A percentile compares a stretch with the other conserved stretches of the same genome.
These are phyloP conservation scores for Acronicta aceris DNA, from an alignment of 2,888 invertebrate genomes.

Conservation along the genomic window DNA sequence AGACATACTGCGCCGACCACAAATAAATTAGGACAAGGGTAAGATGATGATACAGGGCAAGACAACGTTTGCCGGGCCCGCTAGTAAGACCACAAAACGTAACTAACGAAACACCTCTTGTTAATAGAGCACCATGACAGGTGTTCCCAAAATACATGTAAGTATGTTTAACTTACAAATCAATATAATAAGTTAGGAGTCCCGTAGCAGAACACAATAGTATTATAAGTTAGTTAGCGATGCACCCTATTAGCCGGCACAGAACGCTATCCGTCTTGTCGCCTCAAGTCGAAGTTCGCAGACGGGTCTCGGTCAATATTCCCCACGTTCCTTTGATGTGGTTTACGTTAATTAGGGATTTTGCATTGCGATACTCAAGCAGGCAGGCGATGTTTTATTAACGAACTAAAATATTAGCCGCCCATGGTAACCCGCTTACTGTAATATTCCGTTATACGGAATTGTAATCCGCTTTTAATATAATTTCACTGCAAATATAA, in stretches of 20 bases:
- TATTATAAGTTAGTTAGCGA: constrained; percentile 44
- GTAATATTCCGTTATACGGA: constrained; percentile 10
- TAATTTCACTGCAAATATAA: constrained; percentile 16
- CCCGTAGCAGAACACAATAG: constrained; percentile 24
- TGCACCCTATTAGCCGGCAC: constrained; percentile 55
- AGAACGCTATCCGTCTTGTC: constrained; percentile 67
- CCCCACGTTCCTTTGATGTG: constrained; percentile 61
- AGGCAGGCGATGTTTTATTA: constrained; percentile 58
- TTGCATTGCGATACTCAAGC: constrained; percentile 57
- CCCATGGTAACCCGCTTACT: constrained; percentile 8
- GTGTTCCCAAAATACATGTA: not conserved
- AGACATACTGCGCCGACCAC: no score
- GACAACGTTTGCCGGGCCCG: no score
- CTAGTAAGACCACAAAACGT: not conserved
- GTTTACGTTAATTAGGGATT: constrained; percentile 68
- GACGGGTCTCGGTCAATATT: constrained; percentile 68
- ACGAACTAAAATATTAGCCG: constrained; percentile 50
- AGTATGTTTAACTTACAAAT: constrained; percentile 18
- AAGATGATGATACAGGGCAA: no score
- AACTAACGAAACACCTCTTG: not conserved
- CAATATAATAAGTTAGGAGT: constrained; percentile 27
- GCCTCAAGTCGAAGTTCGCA: constrained; percentile 71
- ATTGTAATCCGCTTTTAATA: constrained; percentile 23
- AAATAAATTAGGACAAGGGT: no score
- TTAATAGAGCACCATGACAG: constrained; percentile 9